Percentiles rank a stretch among this genome's conserved stretches.
Evolutionary conservation across 2,113 vertebrate genomes (phyloP).

Genomic region (Gymnocephalus cernua): DNA sequence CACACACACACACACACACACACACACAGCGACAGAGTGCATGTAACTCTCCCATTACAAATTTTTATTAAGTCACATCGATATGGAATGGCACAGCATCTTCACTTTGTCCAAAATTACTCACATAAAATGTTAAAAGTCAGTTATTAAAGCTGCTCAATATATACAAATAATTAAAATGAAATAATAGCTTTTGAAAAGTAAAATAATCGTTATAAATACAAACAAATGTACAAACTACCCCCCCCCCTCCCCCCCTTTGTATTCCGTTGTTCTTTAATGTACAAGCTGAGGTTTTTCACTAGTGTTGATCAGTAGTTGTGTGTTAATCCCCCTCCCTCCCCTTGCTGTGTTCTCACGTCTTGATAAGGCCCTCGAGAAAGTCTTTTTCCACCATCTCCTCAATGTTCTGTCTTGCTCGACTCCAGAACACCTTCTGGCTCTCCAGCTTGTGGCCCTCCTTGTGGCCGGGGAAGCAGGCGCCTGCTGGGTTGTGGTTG

Average conservation of each 20-base stretch:
- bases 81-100: slow-evolving; percentile 85
- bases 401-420: slow-evolving; percentile 95
- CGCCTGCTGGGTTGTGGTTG: slow-evolving; percentile 84
- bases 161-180: slow-evolving; percentile 97
- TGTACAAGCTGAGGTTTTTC: slow-evolving; percentile 81
- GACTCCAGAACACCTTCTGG: slow-evolving; percentile 95
- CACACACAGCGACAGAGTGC: not conserved
- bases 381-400: slow-evolving; percentile 99
- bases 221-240: slow-evolving; percentile 86
- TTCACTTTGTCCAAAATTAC: slow-evolving; percentile 85
- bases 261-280: slow-evolving; percentile 54
- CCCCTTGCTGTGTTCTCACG: slow-evolving; percentile 79
- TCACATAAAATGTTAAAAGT: slow-evolving; percentile 88
- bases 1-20: not conserved
- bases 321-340: slow-evolving; percentile 24
- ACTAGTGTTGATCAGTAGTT: slow-evolving; percentile 78
- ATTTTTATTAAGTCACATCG: slow-evolving; percentile 82
- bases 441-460: slow-evolving; percentile 93
- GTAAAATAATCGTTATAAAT: slow-evolving; percentile 87
- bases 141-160: slow-evolving; percentile 88
- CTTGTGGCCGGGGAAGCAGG: slow-evolving; percentile 87
- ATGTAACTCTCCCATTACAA: slow-evolving; percentile 60
- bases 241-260: slow-evolving; percentile 32
- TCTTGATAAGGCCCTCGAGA: slow-evolving; percentile 95
- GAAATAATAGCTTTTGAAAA: slow-evolving; percentile 89